phyloP scores from a whole-genome alignment of 2,113 vertebrate species.

The Triplophysa rosa region DNA sequence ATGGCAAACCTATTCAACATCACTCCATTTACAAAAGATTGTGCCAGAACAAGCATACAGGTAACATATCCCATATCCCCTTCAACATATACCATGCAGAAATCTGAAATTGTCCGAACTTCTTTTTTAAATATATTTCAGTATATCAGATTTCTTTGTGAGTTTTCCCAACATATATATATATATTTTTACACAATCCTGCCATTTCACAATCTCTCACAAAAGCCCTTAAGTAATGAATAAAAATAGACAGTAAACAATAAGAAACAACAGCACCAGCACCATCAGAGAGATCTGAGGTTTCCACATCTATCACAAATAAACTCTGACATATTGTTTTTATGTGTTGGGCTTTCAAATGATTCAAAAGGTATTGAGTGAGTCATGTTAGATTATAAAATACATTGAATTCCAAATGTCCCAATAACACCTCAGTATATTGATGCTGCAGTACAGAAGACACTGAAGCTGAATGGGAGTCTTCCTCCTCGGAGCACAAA shows the following conservation, averaged over 20 bases:
- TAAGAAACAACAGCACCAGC: neutral
- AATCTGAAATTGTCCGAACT: too few relatives aligned
- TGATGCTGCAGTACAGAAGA: conserved; percentile 2
- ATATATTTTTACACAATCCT: neutral
- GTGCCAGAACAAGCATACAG: conserved; percentile 4
- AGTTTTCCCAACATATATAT: too few relatives aligned
- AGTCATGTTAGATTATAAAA: conserved; percentile 6
- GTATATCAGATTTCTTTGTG: too few relatives aligned
- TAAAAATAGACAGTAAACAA: neutral
- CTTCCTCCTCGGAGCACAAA: conserved; percentile 18
- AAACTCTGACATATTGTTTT: conserved; percentile 8
- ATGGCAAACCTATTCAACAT: neutral
- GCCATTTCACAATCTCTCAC: neutral
- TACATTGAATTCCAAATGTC: neutral
- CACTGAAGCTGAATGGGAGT: neutral
- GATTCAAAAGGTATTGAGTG: conserved; percentile 12
- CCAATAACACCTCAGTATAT: neutral
- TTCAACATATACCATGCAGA: too few relatives aligned
- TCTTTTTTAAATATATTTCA: too few relatives aligned
- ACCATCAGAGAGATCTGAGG: neutral
- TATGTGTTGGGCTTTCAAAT: neutral
- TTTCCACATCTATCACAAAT: conserved; percentile 1
- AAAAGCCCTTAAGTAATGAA: conserved; percentile 4
- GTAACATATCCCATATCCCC: neutral
- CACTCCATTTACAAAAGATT: neutral